These are phyloP conservation scores for Megaptera novaeangliae DNA, from an alignment of 2,113 vertebrate genomes.

Conservation along the genomic window DNA sequence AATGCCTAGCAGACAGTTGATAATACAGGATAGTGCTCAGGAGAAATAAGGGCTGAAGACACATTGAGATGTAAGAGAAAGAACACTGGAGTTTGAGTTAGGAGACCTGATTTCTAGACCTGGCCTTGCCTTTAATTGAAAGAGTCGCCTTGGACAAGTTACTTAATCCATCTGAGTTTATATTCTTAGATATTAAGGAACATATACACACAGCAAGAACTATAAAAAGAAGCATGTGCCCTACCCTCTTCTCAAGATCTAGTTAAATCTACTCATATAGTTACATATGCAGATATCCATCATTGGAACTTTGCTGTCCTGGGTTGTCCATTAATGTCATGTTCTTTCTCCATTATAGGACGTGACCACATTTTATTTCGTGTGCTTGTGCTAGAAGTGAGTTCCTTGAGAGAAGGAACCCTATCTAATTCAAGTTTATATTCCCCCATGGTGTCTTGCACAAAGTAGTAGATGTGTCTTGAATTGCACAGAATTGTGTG, in stretches of 20 bases:
- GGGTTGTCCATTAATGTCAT: neutral
- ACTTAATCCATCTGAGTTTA: neutral
- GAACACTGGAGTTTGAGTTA: neutral
- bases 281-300: neutral
- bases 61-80: neutral
- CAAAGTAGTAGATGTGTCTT: neutral
- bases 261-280: neutral
- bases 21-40: neutral
- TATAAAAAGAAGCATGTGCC: neutral
- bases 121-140: neutral
- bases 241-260: neutral
- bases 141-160: neutral
- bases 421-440: neutral
- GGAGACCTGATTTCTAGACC: neutral
- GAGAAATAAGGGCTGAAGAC: neutral
- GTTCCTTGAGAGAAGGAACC: neutral
- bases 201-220: neutral
- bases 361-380: neutral
- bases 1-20: neutral
- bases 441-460: neutral
- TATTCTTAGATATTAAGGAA: neutral
- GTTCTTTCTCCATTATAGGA: neutral
- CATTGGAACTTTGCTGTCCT: neutral
- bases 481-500: neutral
- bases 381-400: neutral